These are phyloP conservation scores for Athene noctua DNA, from an alignment of 2,113 vertebrate species.

Conservation along the genomic window DNA sequence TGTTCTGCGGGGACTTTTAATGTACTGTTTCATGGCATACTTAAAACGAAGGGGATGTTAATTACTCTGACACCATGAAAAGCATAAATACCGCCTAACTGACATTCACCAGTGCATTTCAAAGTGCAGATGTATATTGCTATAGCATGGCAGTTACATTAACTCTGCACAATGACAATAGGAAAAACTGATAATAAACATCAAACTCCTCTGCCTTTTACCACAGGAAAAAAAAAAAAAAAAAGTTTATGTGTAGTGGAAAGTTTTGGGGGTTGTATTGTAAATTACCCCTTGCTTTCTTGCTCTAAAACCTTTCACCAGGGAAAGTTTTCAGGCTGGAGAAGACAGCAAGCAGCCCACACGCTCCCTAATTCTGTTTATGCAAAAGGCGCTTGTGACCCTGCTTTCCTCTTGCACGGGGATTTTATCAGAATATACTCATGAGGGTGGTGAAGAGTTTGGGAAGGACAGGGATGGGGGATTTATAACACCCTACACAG, in stretches of 20 bases:
- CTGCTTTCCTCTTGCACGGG: background rate
- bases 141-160: background rate
- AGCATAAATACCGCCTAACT: background rate
- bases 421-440: background rate
- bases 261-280: slow-evolving; percentile 28
- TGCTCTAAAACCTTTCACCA: background rate
- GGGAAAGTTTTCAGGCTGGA: slow-evolving; percentile 7
- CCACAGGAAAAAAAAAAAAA: slow-evolving; percentile 4
- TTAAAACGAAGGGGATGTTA: background rate
- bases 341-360: background rate
- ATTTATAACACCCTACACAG: background rate
- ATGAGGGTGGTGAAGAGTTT: background rate
- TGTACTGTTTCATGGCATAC: background rate
- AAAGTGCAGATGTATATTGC: slow-evolving; percentile 24
- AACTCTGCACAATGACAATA: background rate
- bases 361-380: background rate
- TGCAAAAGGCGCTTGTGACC: background rate
- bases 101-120: slow-evolving; percentile 8
- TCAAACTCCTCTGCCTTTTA: slow-evolving; percentile 45
- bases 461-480: background rate
- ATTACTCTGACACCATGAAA: background rate
- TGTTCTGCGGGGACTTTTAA: background rate
- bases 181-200: slow-evolving; percentile 44
- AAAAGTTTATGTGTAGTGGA: background rate
- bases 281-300: background rate